Conservation (phyloP, 2,113 vertebrate species). For the Stegastes partitus region DNA sequence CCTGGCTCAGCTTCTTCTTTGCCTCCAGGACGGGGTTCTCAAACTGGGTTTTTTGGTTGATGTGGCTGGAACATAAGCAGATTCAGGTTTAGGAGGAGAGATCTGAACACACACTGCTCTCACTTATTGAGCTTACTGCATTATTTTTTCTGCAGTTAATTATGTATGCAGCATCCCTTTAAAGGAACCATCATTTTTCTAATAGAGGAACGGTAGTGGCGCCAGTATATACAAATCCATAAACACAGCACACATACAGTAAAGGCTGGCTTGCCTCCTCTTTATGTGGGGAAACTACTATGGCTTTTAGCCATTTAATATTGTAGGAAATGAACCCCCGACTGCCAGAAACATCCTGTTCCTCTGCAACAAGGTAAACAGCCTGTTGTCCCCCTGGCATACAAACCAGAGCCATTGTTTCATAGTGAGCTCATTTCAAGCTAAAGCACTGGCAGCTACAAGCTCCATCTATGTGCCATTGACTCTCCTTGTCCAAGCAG, state of each 20-base stretch:
- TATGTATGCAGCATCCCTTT: slow-evolving; percentile 50
- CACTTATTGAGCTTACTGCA: slow-evolving; percentile 32
- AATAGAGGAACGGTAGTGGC: slow-evolving; percentile 28
- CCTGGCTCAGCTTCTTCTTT: slow-evolving; percentile 92
- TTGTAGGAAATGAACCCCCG: slow-evolving; percentile 59
- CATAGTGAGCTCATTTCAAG: slow-evolving; percentile 55
- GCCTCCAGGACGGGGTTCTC: slow-evolving; percentile 98
- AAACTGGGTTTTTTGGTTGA: slow-evolving; percentile 99
- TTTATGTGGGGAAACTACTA: slow-evolving; percentile 32
- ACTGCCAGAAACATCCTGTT: slow-evolving; percentile 63
- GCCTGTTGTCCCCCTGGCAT: slow-evolving; percentile 64
- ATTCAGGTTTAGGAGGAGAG: slow-evolving; percentile 22
- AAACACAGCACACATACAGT: slow-evolving; percentile 31
- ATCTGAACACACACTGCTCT: slow-evolving; percentile 3
- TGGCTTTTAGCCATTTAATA: slow-evolving; percentile 64
- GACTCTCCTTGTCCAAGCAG: slow-evolving; percentile 51
- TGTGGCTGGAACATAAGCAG: slow-evolving; percentile 83
- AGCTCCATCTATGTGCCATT: slow-evolving; percentile 40
- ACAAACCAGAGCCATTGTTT: slow-evolving; percentile 50
- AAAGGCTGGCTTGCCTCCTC: slow-evolving; percentile 27
- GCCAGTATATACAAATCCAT: slow-evolving; percentile 56
- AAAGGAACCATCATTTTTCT: slow-evolving; percentile 43
- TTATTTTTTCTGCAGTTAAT: slow-evolving; percentile 51
- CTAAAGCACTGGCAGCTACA: slow-evolving; percentile 50
- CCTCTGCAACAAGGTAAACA: slow-evolving; percentile 66